Conservation (phyloP, 2,113 vertebrate genomes). For the Phalacrocorax brasilianus region DNA sequence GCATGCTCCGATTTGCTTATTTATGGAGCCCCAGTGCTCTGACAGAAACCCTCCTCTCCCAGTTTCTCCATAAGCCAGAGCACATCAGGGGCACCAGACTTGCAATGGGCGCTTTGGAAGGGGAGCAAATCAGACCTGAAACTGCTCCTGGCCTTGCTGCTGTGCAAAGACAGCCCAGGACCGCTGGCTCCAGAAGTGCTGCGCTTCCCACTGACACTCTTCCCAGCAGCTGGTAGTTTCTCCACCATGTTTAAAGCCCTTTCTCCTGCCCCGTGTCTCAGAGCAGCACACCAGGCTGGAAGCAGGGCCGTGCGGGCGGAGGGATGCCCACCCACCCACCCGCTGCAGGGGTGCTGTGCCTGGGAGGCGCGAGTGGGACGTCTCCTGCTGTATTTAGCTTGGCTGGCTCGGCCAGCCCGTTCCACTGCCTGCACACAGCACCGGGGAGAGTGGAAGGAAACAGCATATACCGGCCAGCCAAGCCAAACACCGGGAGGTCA, state of each 20-base stretch:
- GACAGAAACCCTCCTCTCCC: not conserved
- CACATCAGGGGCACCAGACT: not conserved
- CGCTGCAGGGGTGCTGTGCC: not conserved
- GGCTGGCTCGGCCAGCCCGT: not conserved
- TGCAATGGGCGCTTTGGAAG: not conserved
- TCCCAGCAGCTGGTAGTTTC: not conserved
- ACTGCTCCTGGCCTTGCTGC: not conserved
- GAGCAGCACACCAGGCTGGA: not conserved
- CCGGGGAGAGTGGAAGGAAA: not conserved
- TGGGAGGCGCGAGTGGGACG: not conserved
- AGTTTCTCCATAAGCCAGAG: not conserved
- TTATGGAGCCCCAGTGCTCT: not conserved
- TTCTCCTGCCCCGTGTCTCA: accelerated
- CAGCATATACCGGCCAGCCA: not conserved
- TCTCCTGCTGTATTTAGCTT: not conserved
- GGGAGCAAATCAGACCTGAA: not conserved
- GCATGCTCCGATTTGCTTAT: conserved; percentile 12
- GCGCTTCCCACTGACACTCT: not conserved
- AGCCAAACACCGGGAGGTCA: not conserved
- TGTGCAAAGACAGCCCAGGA: not conserved
- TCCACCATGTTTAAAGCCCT: not conserved
- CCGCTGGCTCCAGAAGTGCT: not conserved
- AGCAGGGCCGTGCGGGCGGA: not conserved
- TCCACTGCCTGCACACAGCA: not conserved
- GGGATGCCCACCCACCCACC: accelerated